A percentile compares a stretch with the other conserved stretches of the same genome.
phyloP scores from a whole-genome alignment of 2,113 vertebrate genomes.

The Pollimyrus isidori region DNA sequence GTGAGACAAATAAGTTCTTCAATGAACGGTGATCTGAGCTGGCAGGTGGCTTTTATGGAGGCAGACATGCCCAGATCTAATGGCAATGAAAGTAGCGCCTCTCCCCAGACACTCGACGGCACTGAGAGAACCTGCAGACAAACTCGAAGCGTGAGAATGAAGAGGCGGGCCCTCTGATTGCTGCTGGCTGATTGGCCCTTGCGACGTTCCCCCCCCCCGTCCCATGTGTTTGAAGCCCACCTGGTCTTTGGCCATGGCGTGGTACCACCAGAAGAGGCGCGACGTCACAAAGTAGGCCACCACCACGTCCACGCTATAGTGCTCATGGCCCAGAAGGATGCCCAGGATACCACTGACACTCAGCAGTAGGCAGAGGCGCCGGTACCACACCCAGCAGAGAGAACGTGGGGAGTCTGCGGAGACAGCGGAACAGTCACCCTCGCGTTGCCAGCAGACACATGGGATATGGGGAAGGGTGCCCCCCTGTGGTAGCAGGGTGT shows the following conservation, averaged over 20 bases:
- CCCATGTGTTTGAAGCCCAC: slow-evolving; percentile 45
- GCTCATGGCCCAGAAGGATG: slow-evolving; percentile 85
- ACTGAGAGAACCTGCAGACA: not conserved
- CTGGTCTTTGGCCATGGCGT: slow-evolving; percentile 87
- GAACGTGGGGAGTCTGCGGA: slow-evolving; percentile 76
- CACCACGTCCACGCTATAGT: slow-evolving; percentile 89
- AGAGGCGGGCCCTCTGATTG: not conserved
- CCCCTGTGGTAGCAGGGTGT: not conserved
- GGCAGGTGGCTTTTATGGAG: not conserved
- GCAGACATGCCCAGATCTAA: not conserved
- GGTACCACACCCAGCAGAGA: slow-evolving; percentile 77
- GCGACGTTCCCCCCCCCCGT: not conserved
- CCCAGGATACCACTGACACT: slow-evolving; percentile 76
- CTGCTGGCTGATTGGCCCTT: not conserved
- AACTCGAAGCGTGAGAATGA: not conserved
- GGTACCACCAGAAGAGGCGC: slow-evolving; percentile 89
- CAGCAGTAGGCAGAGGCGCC: slow-evolving; percentile 79
- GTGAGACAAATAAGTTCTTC: not conserved
- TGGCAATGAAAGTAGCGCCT: not conserved
- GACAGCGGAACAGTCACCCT: not conserved
- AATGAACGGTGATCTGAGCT: not conserved
- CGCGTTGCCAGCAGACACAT: not conserved
- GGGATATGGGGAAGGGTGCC: not conserved
- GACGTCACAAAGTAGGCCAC: slow-evolving; percentile 84
- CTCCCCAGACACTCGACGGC: not conserved